Evolutionary conservation across 2,113 vertebrate species (phyloP).

Genomic region (Micromys minutus): DNA sequence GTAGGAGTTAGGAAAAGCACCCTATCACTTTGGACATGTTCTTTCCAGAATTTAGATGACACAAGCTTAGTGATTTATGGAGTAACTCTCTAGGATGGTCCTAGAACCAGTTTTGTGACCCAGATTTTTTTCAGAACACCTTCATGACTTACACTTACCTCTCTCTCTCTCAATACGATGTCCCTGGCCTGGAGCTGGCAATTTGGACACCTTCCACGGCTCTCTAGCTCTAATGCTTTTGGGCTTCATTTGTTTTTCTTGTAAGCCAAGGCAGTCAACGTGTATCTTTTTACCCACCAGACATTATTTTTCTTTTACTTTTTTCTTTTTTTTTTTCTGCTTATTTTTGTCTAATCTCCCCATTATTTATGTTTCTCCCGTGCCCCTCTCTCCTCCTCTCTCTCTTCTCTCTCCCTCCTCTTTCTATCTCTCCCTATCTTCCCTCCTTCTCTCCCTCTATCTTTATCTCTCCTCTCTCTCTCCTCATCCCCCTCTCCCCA

Average conservation of each 20-base stretch:
- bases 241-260: not conserved
- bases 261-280: fast-evolving
- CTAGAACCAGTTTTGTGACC: not conserved
- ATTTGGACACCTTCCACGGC: not conserved
- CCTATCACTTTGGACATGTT: not conserved
- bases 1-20: not conserved
- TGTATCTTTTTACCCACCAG: not conserved
- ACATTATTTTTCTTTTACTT: not conserved
- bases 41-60: not conserved
- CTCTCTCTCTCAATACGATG: fast-evolving
- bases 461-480: not conserved
- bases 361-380: not conserved
- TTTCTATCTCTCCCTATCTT: not conserved
- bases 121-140: not conserved
- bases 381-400: not conserved
- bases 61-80: not conserved
- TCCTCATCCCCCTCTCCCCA: not conserved
- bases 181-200: no score
- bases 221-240: not conserved
- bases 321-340: not conserved
- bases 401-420: no score
- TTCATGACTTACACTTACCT: not conserved
- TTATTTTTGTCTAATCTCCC: not conserved
- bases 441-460: not conserved
- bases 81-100: not conserved